These are phyloP conservation scores for Protobothrops flavoviridis DNA, from an alignment of 2,113 vertebrate genomes.

Conservation along the genomic window DNA sequence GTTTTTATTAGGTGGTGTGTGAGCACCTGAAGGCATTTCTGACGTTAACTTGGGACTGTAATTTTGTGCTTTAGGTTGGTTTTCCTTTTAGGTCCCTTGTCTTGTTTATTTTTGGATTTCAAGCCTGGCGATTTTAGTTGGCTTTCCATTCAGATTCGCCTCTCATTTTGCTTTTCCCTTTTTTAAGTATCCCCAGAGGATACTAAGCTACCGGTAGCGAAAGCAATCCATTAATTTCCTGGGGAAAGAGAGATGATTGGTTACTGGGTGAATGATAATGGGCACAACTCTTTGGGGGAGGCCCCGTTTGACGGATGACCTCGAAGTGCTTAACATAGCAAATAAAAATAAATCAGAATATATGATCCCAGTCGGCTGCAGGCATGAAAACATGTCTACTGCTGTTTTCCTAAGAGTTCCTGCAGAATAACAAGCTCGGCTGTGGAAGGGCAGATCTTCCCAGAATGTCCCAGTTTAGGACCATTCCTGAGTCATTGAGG, in stretches of 20 bases:
- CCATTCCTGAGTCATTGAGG: background rate
- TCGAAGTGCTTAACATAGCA: background rate
- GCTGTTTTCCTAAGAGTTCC: background rate
- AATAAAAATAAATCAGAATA: background rate
- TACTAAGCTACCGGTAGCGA: background rate
- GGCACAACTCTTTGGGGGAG: background rate
- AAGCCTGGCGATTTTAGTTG: background rate
- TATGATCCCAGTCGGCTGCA: background rate
- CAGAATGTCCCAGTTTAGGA: background rate
- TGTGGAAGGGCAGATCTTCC: background rate
- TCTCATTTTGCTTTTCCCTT: background rate
- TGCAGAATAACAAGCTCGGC: background rate
- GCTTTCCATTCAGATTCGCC: background rate
- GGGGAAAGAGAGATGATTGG: background rate
- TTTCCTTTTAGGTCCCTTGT: background rate
- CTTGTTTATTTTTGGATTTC: background rate
- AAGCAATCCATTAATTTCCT: background rate
- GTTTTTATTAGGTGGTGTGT: background rate
- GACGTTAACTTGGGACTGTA: background rate
- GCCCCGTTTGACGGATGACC: background rate
- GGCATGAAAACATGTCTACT: background rate
- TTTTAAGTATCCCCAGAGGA: background rate
- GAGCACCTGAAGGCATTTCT: too few species aligned
- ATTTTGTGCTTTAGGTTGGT: background rate
- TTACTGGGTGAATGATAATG: background rate